Evolutionary conservation across 2,888 invertebrate genomes (phyloP), one percentile per base, ranked within the genome.

Genomic region (Monoplex corrugatus): DNA sequence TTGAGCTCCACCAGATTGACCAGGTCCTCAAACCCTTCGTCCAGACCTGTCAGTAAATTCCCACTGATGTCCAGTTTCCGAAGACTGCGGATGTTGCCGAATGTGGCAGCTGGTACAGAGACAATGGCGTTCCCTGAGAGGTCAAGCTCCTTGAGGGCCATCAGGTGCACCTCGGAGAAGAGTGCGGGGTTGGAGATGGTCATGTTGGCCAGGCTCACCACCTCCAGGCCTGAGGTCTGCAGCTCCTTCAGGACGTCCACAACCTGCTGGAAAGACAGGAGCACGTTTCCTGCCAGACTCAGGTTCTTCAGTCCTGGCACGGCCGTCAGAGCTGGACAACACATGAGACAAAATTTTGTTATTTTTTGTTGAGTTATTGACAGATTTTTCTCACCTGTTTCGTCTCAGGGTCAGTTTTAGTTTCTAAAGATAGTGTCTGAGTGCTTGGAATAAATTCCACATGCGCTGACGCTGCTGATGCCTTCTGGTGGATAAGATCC

Each of bases 261-360:
- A 8, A 94, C 89, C 43, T 90, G 91, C 5, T 89, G 86, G 38
- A 82, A 85, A 3, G 91, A 57, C 28, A 94, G 86, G 2, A 80
- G 87, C 1, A 78, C 44, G 89, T 94, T 94, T 3, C 93, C 93
- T 3, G 92, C 91, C 19, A 94, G 88, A 44, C 92, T 92, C 23
- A 94, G 90, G 43, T 90, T 84, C 40, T 89, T 43, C 6, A 94
- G 91, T 13, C 91, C 91, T 2, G 92, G 91, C n/a, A 93, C 87
- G 32, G 90, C 80, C 13, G 80, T 40, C 28, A 94, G 83, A 13
- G 92, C 91, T 80, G 78, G 43, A 32, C 8, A 28, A 23, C 19
- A n/a, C n/a, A n/a, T n/a, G n/a, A n/a, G n/a, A n/a, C n/a, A n/a
- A n/a, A n/a, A n/a, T n/a, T n/a, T n/a, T n/a, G n/a, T n/a, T n/a